Percentiles rank a stretch among this genome's conserved stretches.
Conservation (phyloP, 2,113 vertebrate genomes). For the Hydrochoerus hydrochaeris region DNA sequence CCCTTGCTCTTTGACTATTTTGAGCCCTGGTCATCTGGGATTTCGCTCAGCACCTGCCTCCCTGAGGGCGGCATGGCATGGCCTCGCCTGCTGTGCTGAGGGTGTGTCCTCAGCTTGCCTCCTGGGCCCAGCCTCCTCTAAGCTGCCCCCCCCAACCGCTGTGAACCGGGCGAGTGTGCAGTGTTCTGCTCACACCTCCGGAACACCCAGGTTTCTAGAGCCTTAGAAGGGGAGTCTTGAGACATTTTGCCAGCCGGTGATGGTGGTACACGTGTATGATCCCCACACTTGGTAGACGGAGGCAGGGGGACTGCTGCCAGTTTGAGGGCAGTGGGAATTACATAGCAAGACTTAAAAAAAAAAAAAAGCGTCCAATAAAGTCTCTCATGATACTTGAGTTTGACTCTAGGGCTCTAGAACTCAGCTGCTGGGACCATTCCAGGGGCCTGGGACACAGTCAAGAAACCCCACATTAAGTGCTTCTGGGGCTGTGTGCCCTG, state of each 20-base stretch:
- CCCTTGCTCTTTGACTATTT: slow-evolving; percentile 80
- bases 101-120: not conserved
- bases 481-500: not conserved
- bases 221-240: no score
- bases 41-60: slow-evolving; percentile 67
- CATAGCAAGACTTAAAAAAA: not conserved
- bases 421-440: not conserved
- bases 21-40: slow-evolving; percentile 76
- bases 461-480: not conserved
- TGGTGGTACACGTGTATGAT: not conserved
- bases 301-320: not conserved
- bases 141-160: not conserved
- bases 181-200: not conserved
- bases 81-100: not conserved
- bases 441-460: not conserved
- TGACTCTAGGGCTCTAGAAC: not conserved
- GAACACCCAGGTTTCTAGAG: not conserved
- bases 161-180: not conserved
- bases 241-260: not conserved
- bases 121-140: not conserved
- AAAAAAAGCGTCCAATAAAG: not conserved
- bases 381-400: not conserved
- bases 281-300: not conserved
- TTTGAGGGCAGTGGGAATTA: not conserved
- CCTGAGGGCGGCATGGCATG: not conserved